These are phyloP conservation scores for Champsocephalus gunnari DNA, from an alignment of 2,797 vertebrate genomes.

Conservation along the genomic window DNA sequence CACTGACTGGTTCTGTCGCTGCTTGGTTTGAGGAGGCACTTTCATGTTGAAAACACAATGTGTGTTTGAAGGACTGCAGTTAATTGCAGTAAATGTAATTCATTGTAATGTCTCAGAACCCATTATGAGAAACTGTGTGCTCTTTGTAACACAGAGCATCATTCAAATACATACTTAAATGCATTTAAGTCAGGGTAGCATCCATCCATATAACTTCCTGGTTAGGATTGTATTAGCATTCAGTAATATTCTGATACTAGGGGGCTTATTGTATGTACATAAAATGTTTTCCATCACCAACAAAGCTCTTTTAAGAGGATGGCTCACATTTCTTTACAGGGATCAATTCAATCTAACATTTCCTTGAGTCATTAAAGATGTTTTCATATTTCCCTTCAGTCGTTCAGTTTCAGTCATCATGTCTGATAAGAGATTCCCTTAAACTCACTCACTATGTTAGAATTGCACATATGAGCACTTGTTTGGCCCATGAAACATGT, in stretches of 20 bases:
- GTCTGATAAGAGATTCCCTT: constrained; percentile 6
- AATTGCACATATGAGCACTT: constrained; percentile 48
- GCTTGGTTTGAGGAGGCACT: not conserved
- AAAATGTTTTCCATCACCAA: no score
- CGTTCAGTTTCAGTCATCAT: no score
- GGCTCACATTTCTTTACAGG: not conserved
- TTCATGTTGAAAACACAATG: not conserved
- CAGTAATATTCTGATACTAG: constrained; percentile 6
- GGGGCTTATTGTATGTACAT: no score
- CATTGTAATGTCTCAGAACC: not conserved
- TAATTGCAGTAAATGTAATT: not conserved
- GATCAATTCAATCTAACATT: constrained; percentile 14
- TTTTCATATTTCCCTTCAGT: constrained; percentile 21
- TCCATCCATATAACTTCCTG: not conserved
- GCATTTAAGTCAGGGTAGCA: not conserved
- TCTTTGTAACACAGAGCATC: not conserved
- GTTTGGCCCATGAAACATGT: constrained; percentile 21
- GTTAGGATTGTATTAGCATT: not conserved
- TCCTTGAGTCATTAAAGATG: constrained; percentile 6
- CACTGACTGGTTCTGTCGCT: not conserved
- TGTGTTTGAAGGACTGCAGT: no score
- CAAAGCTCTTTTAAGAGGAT: no score
- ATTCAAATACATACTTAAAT: not conserved
- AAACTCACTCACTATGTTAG: constrained; percentile 41
- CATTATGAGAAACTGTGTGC: not conserved